Evolutionary conservation across 1,140 invertebrate genomes (phyloP).

Genomic region (Nephotettix cincticeps): DNA sequence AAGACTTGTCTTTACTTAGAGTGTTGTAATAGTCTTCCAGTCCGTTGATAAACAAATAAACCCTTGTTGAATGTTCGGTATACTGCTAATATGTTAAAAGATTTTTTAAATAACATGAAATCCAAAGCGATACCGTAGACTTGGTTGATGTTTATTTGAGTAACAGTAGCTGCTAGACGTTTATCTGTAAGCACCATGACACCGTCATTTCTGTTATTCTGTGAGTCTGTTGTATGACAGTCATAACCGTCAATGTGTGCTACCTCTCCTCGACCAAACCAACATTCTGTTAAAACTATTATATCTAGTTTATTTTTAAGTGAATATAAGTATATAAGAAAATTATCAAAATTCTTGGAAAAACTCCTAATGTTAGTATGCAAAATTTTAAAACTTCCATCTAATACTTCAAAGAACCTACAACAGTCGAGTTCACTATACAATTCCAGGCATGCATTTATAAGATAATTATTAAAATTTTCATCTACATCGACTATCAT

Average conservation of each 20-base stretch:
- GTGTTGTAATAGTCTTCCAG: not conserved
- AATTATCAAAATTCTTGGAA: no score
- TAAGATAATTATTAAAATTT: no score
- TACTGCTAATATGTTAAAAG: not conserved
- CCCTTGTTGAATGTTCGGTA: not conserved
- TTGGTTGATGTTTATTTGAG: not conserved
- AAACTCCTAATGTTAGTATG: no score
- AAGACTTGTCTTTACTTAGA: not conserved
- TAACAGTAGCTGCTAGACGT: not conserved
- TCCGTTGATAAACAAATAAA: not conserved
- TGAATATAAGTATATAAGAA: no score
- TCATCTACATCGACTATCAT: no score
- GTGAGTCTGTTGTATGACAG: not conserved
- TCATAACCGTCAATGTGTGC: not conserved
- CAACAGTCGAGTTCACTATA: no score
- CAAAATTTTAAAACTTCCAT: no score
- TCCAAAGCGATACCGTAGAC: not conserved
- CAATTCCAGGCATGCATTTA: no score
- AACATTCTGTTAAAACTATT: not conserved
- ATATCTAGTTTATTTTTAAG: no score
- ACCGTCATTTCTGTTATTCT: not conserved
- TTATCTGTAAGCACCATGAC: not conserved
- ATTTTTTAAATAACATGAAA: not conserved
- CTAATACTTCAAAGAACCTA: no score
- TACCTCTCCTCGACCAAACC: not conserved